Evolutionary conservation across 2,797 vertebrate species (phyloP).

Genomic region (Tangara arthus): DNA sequence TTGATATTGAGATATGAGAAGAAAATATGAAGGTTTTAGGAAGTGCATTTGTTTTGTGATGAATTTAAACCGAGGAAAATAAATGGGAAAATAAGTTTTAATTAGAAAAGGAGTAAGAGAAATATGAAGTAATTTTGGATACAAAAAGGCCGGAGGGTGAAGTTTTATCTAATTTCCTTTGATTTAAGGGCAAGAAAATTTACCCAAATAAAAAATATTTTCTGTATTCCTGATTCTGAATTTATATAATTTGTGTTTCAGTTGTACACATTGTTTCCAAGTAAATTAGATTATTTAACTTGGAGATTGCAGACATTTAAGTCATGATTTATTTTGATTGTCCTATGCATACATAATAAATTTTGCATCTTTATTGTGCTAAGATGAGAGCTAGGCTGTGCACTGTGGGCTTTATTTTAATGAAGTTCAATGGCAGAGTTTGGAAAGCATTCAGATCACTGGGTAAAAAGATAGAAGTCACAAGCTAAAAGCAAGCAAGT

Average conservation of each 20-base stretch:
- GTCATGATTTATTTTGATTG: conserved; percentile 47
- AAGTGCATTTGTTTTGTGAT: background rate
- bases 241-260: conserved; percentile 30
- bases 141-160: background rate
- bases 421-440: background rate
- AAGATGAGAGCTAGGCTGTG: background rate
- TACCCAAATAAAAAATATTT: conserved; percentile 4
- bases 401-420: background rate
- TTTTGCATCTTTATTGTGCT: conserved; percentile 35
- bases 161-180: conserved; percentile 13
- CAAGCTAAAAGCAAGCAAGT: background rate
- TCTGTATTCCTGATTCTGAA: background rate
- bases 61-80: background rate
- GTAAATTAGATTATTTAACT: conserved; percentile 49
- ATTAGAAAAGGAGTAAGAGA: background rate
- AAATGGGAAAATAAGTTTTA: background rate
- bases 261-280: conserved; percentile 36
- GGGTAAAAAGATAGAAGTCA: background rate
- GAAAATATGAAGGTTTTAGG: background rate
- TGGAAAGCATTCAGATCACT: conserved; percentile 17
- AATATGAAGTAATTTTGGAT: background rate
- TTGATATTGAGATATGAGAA: background rate
- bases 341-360: conserved; percentile 11
- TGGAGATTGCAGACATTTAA: conserved; percentile 18
- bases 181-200: conserved; percentile 6